phyloP scores from a whole-genome alignment of 2,797 vertebrate species.

The Acropternis orthonyx region DNA sequence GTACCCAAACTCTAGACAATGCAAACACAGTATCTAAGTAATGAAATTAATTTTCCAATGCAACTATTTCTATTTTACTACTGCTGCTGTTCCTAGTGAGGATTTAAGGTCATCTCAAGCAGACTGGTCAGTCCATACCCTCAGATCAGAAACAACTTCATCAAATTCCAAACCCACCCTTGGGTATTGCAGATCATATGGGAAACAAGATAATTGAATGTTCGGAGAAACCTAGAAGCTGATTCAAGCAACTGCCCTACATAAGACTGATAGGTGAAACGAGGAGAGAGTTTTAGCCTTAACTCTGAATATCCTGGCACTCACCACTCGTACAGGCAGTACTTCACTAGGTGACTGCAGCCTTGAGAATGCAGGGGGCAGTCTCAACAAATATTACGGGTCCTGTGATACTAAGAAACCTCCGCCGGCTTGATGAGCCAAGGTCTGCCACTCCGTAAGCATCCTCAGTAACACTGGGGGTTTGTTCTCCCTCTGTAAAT shows the following conservation, averaged over 20 bases:
- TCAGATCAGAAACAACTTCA: conserved; percentile 65
- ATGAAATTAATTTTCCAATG: conserved; percentile 38
- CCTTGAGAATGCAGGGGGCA: background rate
- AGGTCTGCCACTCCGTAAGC: background rate
- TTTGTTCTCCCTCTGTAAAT: background rate
- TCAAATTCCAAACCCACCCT: conserved; percentile 43
- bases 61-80: conserved; percentile 4
- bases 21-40: background rate
- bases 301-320: conserved; percentile 31
- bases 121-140: conserved; percentile 59
- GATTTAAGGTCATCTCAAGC: conserved; percentile 33
- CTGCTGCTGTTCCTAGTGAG: background rate
- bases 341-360: background rate
- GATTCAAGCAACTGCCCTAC: conserved; percentile 54
- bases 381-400: background rate
- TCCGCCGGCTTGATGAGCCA: background rate
- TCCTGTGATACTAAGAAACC: background rate
- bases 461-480: background rate
- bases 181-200: conserved; percentile 46
- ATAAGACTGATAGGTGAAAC: conserved; percentile 43
- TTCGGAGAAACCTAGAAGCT: conserved; percentile 50
- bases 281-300: conserved; percentile 11
- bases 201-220: conserved; percentile 67
- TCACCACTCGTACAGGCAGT: background rate
- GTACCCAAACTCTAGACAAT: background rate